These are phyloP conservation scores for Eonycteris spelaea DNA, from an alignment of 2,113 vertebrate species.

Conservation along the genomic window DNA sequence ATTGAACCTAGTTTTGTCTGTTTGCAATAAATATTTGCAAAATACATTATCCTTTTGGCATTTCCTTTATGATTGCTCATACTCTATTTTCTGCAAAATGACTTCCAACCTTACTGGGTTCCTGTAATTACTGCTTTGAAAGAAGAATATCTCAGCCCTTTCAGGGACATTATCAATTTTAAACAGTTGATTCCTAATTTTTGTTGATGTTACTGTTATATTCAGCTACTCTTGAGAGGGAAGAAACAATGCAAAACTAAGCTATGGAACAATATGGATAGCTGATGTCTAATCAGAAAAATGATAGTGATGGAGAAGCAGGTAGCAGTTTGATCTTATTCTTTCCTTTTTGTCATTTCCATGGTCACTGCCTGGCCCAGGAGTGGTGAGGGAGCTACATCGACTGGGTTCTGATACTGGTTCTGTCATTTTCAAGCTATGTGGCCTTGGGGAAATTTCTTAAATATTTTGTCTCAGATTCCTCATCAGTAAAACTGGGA, in stretches of 20 bases:
- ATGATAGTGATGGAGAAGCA: background rate
- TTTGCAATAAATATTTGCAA: constrained; percentile 62
- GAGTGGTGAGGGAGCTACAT: background rate
- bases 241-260: background rate
- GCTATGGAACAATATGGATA: background rate
- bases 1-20: constrained; percentile 65
- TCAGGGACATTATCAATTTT: constrained; percentile 36
- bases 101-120: constrained; percentile 10
- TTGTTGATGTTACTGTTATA: background rate
- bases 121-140: constrained; percentile 38
- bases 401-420: background rate
- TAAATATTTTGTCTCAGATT: background rate
- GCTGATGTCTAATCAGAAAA: background rate
- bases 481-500: background rate
- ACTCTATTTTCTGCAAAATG: constrained; percentile 22
- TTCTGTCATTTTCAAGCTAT: background rate
- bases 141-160: constrained; percentile 13
- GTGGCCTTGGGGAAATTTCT: background rate
- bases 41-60: constrained; percentile 68
- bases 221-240: background rate
- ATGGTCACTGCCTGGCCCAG: background rate
- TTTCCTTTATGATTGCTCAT: constrained; percentile 6
- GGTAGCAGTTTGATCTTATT: background rate
- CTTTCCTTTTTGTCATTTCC: background rate
- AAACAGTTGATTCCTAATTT: constrained; percentile 32